Percentiles rank a stretch among this genome's conserved stretches.
These are phyloP conservation scores for Diploptera punctata DNA, from an alignment of 2,888 invertebrate species.

Conservation along the genomic window DNA sequence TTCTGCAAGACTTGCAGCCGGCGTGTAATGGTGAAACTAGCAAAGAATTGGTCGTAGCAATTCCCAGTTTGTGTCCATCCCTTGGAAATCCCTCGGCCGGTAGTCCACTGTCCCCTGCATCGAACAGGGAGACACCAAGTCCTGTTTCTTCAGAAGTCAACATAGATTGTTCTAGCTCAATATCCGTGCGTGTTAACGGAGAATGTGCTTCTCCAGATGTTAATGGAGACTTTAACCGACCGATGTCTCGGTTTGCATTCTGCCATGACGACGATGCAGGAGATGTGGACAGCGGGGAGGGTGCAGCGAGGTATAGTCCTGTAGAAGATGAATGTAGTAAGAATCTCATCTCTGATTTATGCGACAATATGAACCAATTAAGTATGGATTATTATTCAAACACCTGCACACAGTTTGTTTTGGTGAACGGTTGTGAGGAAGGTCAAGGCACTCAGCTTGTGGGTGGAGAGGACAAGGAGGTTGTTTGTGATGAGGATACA, in stretches of 20 bases:
- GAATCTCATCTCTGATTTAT: neutral
- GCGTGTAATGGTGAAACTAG: neutral
- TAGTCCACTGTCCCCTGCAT: neutral
- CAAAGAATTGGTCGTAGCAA: neutral
- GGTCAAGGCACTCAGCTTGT: neutral
- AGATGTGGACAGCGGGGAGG: constrained; percentile 4
- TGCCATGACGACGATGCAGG: neutral
- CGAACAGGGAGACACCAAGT: constrained; percentile 28
- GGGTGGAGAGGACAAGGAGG: neutral
- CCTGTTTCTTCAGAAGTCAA: constrained; percentile 39
- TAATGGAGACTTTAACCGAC: constrained; percentile 34
- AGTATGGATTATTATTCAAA: neutral
- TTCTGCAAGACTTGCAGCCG: neutral
- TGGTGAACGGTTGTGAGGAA: neutral
- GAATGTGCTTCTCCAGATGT: constrained; percentile 3
- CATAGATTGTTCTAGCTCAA: constrained; percentile 20
- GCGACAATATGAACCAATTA: neutral
- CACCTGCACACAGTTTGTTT: neutral
- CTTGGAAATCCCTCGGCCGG: neutral
- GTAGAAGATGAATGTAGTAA: neutral
- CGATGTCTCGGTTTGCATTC: constrained; percentile 38
- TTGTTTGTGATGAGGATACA: too few relatives aligned
- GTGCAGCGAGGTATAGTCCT: neutral
- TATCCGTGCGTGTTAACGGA: neutral
- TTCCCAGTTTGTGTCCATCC: neutral